A percentile compares a stretch with the other conserved stretches of the same genome.
These are phyloP conservation scores for Zygothrica quintamaculata DNA, from an alignment of 2,888 invertebrate species.

Conservation along the genomic window DNA sequence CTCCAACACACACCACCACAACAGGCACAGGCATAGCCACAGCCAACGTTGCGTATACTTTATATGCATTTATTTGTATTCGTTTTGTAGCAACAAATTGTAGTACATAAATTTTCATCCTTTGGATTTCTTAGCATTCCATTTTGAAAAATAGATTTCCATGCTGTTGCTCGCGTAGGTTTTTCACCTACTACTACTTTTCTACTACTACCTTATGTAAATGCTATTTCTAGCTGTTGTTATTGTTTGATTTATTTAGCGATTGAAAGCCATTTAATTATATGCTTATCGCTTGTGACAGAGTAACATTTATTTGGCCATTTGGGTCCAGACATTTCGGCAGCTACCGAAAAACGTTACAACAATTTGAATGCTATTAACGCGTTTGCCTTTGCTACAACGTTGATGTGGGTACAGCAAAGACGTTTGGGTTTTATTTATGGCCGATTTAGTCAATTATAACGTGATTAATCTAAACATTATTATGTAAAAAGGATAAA, in stretches of 20 bases:
- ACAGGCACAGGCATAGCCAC: conserved; percentile 6
- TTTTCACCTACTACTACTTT: too few species aligned
- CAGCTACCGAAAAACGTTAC: conserved; percentile 40
- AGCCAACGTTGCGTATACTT: conserved; percentile 63
- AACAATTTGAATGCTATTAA: conserved; percentile 62
- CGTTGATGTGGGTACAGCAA: neutral
- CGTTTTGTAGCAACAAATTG: conserved; percentile 63
- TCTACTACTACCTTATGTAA: too few species aligned
- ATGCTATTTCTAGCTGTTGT: conserved; percentile 1
- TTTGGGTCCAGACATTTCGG: conserved; percentile 42
- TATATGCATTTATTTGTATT: conserved; percentile 63
- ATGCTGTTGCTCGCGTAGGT: conserved; percentile 48
- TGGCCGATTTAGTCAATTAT: conserved; percentile 10
- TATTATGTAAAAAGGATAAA: too few species aligned
- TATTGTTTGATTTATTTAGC: conserved; percentile 65
- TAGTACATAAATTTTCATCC: conserved; percentile 71
- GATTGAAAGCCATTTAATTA: conserved; percentile 73
- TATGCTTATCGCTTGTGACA: conserved; percentile 64
- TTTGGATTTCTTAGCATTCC: conserved; percentile 63
- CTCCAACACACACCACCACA: neutral
- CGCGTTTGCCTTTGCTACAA: too few species aligned
- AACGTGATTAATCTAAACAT: neutral
- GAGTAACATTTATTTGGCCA: conserved; percentile 51
- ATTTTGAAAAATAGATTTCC: conserved; percentile 69
- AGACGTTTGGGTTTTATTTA: conserved; percentile 19